A percentile compares a stretch with the other conserved stretches of the same genome.
Conservation (phyloP, 2,888 invertebrate genomes). For the Pantelozetes paolii region DNA sequence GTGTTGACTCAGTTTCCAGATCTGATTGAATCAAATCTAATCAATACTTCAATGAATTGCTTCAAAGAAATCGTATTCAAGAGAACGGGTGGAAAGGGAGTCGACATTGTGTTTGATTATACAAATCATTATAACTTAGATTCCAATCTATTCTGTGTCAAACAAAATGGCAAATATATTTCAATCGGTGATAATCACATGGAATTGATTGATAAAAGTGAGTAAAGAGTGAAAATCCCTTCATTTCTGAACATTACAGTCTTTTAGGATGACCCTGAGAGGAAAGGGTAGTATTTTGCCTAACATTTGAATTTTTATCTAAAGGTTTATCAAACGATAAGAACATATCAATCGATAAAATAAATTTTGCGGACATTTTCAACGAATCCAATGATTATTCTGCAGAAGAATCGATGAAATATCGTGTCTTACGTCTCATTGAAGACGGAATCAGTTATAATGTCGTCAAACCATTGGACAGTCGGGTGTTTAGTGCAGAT, state of each 20-base stretch:
- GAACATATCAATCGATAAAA: conserved; percentile 69
- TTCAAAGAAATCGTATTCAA: conserved; percentile 56
- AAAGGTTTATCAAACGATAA: conserved; percentile 82
- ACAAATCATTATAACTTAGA: conserved; percentile 53
- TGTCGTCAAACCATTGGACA: conserved; percentile 50
- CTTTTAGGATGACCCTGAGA: too few species aligned
- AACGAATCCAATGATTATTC: neutral
- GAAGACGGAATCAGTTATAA: neutral
- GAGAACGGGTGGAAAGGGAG: conserved; percentile 54
- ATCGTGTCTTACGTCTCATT: neutral
- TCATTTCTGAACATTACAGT: too few species aligned
- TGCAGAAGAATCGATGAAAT: neutral
- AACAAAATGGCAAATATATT: conserved; percentile 85
- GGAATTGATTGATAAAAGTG: conserved; percentile 62
- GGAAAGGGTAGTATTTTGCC: conserved; percentile 51
- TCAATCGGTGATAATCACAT: conserved; percentile 98
- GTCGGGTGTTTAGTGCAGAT: conserved; percentile 67
- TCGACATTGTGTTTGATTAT: conserved; percentile 57
- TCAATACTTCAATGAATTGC: conserved; percentile 53
- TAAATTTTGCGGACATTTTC: conserved; percentile 61
- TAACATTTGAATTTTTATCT: conserved; percentile 52
- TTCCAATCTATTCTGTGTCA: conserved; percentile 69
- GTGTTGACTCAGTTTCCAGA: conserved; percentile 54
- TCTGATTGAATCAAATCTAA: conserved; percentile 53
- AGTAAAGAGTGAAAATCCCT: too few species aligned